Percentiles rank a stretch among this genome's conserved stretches.
Conservation (phyloP, 2,113 vertebrate genomes). For the Calyptomena viridis region DNA sequence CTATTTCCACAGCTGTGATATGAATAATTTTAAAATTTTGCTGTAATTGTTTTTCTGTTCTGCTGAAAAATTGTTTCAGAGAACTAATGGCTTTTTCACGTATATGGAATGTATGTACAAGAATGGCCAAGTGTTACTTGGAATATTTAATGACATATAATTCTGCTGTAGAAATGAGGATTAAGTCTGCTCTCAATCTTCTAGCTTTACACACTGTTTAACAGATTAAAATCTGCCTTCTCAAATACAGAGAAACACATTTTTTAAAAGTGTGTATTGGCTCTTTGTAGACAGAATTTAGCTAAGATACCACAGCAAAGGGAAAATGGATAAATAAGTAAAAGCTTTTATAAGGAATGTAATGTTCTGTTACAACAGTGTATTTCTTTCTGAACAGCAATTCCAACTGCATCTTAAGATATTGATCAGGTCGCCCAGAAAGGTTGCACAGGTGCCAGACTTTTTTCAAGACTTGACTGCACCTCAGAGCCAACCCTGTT, state of each 20-base stretch:
- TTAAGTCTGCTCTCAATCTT: background rate
- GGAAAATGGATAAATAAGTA: background rate
- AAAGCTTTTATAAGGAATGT: background rate
- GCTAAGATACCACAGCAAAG: background rate
- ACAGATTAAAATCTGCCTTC: background rate
- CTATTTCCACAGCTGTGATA: slow-evolving; percentile 57
- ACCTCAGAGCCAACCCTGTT: background rate
- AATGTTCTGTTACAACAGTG: background rate
- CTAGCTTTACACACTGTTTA: background rate
- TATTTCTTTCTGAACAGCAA: background rate
- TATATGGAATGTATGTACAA: background rate
- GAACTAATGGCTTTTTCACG: background rate
- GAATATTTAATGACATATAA: background rate
- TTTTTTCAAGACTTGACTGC: background rate
- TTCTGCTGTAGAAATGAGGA: background rate
- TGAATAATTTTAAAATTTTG: slow-evolving; percentile 64
- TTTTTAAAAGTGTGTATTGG: background rate
- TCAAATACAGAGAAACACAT: background rate
- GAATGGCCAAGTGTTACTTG: background rate
- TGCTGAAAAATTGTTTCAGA: slow-evolving; percentile 42
- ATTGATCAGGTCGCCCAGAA: background rate
- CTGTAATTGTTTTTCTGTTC: slow-evolving; percentile 52
- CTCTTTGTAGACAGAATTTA: background rate
- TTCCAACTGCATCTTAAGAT: background rate
- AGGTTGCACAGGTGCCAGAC: background rate